Evolutionary conservation across 2,797 vertebrate genomes (phyloP).

Genomic region (Taeniopygia guttata): DNA sequence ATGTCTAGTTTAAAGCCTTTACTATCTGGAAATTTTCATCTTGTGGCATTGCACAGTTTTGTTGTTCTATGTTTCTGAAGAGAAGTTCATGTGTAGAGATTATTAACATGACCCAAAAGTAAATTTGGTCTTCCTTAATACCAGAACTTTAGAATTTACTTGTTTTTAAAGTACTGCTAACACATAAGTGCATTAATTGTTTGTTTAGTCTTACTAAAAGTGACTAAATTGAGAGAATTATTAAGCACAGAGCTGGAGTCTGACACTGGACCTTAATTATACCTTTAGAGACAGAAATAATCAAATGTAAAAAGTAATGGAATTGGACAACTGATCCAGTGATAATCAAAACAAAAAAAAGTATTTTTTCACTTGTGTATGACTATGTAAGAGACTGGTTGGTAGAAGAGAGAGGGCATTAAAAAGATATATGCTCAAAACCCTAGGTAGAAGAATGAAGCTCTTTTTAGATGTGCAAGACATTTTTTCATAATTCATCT

Average conservation of each 20-base stretch:
- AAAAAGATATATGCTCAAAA: background rate
- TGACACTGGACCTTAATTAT: constrained; percentile 59
- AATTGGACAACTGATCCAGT: constrained; percentile 40
- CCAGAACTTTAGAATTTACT: background rate
- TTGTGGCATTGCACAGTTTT: constrained; percentile 1
- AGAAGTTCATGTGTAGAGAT: background rate
- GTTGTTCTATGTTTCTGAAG: constrained; percentile 17
- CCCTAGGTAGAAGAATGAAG: background rate
- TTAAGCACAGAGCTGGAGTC: constrained; percentile 14
- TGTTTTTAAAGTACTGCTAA: constrained; percentile 45
- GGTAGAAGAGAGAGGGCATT: background rate
- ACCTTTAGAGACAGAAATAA: constrained; percentile 52
- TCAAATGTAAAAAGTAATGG: constrained; percentile 35
- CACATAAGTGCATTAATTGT: background rate
- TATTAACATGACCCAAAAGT: background rate
- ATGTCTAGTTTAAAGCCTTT: background rate
- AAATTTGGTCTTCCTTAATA: background rate
- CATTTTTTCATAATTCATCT: background rate
- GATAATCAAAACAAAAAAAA: constrained; percentile 43
- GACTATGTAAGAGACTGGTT: background rate
- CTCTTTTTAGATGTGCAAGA: background rate
- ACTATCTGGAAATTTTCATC: background rate
- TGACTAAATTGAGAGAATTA: constrained; percentile 51
- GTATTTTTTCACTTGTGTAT: constrained; percentile 29
- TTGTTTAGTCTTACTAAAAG: constrained; percentile 34